Base-by-base conservation (phyloP, 64 coral and sea anemone genomes). In the Stichodactyla mertensii region DNA sequence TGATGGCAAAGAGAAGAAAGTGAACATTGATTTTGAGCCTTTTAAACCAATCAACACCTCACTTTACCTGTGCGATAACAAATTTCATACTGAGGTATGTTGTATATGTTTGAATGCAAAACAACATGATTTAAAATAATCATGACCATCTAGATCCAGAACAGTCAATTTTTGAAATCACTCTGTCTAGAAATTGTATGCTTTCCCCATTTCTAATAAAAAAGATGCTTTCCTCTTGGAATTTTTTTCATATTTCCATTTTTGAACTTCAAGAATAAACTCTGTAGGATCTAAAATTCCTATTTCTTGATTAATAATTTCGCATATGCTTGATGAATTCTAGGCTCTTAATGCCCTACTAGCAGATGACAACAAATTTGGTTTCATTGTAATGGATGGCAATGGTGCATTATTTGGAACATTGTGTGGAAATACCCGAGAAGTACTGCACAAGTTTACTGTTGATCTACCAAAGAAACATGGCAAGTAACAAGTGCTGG, bases 311-410 rank as follows among this genome's bases (percentile, higher is more conserved):
- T n/a, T 66, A 66, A 66, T 10, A 26, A 57, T 54, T 6, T 62
- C 8, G 51, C 45, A 26, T 66, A 6, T 5, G 19, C 19, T 66
- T 66, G 62, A 7, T 23, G 62, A 7, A 18, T 22, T n/a, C 6
- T 67, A 98, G 96, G 96, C 96, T 16, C 57, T 98, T 71, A 98
- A 94, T 95, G 93, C 93, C 66, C 85, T 98, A 27, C 86, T 98
- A n/a, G 93, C 96, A 55, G 96, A 98, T 92, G 96, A 98, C 78
- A 98, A 94, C 58, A 98, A 98, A 82, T 98, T 98, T 92, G 96
- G 92, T 19, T 98, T 98, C 36, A 98, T 98, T 79, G 90, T 98
- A 9, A 98, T 98, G 96, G 96, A 98, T 84, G 96, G 96, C 90
- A 98, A 98, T 88, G 96, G 96, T 27, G 96, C 96, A 14, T 78